Conservation (phyloP, 35 echinoderm and acorn worm genomes). For the Strongylocentrotus purpuratus region DNA sequence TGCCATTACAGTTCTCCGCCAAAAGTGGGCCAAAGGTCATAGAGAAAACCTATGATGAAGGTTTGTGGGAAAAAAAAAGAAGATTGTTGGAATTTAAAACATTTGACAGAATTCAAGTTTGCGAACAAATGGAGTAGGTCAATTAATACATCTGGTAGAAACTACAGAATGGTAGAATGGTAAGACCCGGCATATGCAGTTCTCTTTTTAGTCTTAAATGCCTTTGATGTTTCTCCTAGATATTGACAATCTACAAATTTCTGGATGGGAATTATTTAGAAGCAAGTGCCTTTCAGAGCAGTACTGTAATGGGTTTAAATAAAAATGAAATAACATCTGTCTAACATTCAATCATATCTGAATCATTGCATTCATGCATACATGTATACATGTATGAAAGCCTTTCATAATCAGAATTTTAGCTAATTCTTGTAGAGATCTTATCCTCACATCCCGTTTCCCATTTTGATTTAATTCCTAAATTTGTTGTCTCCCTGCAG, state of each 20-base stretch:
- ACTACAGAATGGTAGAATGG: background rate
- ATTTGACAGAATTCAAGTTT: background rate
- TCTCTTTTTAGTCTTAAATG: background rate
- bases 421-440: too few species aligned
- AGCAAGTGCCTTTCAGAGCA: too few species aligned
- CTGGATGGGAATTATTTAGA: background rate
- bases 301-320: too few species aligned
- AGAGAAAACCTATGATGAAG: background rate
- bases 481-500: background rate
- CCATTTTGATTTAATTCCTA: too few species aligned
- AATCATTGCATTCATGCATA: too few species aligned
- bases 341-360: too few species aligned
- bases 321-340: too few species aligned
- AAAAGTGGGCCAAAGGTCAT: conserved; percentile 8
- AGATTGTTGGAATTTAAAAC: background rate
- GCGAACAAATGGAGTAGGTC: background rate
- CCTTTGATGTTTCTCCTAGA: background rate
- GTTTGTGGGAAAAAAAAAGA: background rate
- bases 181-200: background rate
- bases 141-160: background rate
- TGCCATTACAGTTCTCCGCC: conserved; percentile 5
- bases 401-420: too few species aligned
- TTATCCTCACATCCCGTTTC: too few species aligned
- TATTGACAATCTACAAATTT: too few species aligned
- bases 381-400: too few species aligned